A percentile compares a stretch with the other conserved stretches of the same genome.
phyloP scores from a whole-genome alignment of 2,888 invertebrate genomes.

The Holacanthella duospinosa region DNA sequence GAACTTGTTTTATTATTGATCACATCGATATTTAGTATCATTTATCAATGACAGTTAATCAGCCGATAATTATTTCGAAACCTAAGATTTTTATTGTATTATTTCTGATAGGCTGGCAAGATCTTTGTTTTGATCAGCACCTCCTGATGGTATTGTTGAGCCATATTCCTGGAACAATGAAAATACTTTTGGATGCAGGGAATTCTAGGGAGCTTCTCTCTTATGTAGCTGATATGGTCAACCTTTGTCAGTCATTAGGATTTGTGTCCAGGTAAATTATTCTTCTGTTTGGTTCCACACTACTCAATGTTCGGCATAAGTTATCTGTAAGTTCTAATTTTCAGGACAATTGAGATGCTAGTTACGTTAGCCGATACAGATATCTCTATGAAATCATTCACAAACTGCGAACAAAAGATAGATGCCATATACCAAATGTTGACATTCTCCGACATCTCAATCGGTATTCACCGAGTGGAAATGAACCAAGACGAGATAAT shows the following conservation, averaged over 20 bases:
- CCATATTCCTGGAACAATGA: background rate
- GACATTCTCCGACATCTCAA: background rate
- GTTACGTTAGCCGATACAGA: background rate
- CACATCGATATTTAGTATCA: too few species aligned
- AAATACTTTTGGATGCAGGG: background rate
- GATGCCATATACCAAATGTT: background rate
- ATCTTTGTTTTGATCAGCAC: background rate
- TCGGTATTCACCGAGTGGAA: background rate
- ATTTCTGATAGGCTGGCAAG: background rate
- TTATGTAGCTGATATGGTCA: background rate
- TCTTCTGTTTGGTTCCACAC: too few species aligned
- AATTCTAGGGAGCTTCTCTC: background rate
- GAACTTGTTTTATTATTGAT: too few species aligned
- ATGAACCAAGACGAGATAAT: background rate
- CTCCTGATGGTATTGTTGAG: background rate
- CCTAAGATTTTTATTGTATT: background rate
- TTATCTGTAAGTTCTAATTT: too few species aligned
- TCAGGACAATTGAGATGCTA: background rate
- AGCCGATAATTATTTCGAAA: too few species aligned
- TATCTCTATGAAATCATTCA: background rate
- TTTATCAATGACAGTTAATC: too few species aligned
- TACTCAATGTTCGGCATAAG: too few species aligned
- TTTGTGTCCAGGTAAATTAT: background rate
- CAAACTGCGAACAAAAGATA: background rate
- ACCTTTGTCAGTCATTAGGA: background rate